A percentile compares a stretch with the other conserved stretches of the same genome.
Evolutionary conservation across 1,140 invertebrate species (phyloP).

Genomic region (Drosophila rufa): DNA sequence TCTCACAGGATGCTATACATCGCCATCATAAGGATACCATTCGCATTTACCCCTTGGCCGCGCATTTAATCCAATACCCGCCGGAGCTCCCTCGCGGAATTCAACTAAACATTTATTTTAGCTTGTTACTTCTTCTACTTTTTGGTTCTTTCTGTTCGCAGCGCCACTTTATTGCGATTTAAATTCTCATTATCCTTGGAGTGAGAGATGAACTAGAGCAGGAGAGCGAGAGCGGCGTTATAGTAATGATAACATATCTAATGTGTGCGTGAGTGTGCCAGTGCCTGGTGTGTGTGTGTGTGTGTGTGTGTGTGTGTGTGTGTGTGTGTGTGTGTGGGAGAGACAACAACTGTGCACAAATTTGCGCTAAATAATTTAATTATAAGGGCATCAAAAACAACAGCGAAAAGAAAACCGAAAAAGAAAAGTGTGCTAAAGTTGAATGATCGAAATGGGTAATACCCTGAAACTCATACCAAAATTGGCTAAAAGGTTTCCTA

Average conservation of each 20-base stretch:
- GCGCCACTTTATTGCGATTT: constrained; percentile 75
- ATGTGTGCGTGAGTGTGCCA: constrained; percentile 33
- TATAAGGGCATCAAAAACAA: constrained; percentile 59
- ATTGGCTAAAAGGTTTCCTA: no score
- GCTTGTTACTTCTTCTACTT: constrained; percentile 59
- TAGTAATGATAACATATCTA: constrained; percentile 57
- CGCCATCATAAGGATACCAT: constrained; percentile 1
- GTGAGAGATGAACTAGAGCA: constrained; percentile 30
- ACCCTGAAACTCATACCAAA: not conserved
- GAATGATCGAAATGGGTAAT: not conserved
- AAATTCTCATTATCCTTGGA: constrained; percentile 73
- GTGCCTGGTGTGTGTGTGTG: constrained; percentile 6
- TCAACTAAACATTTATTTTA: constrained; percentile 69
- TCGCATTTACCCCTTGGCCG: constrained; percentile 13
- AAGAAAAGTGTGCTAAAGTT: not conserved
- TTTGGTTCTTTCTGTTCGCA: constrained; percentile 23
- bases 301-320: constrained; percentile 8
- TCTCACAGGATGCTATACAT: not conserved
- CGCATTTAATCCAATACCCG: constrained; percentile 19
- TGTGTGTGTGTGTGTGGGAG: constrained; percentile 23
- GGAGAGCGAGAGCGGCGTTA: not conserved
- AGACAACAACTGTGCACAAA: constrained; percentile 69
- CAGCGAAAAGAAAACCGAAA: constrained; percentile 35
- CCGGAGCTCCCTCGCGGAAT: constrained; percentile 4
- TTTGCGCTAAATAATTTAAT: constrained; percentile 77